A percentile compares a stretch with the other conserved stretches of the same genome.
phyloP scores from a whole-genome alignment of 1,140 invertebrate genomes.

The Neodiprion lecontei region DNA sequence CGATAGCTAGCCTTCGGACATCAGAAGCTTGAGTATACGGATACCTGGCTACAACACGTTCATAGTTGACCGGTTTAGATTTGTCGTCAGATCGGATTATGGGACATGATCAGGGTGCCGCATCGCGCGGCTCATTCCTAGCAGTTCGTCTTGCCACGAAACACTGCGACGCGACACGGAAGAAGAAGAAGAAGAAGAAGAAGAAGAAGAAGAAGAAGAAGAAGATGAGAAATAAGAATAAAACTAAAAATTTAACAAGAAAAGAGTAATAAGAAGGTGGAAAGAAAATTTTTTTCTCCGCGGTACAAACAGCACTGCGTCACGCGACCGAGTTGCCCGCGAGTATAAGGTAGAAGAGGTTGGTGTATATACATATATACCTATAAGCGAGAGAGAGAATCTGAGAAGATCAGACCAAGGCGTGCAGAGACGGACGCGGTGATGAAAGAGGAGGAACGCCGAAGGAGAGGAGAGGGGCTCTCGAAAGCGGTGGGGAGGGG shows the following conservation, averaged over 20 bases:
- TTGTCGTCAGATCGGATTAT: not conserved
- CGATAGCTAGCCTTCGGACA: not conserved
- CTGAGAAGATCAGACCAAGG: too few relatives aligned
- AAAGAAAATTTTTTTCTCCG: not conserved
- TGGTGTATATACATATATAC: not conserved
- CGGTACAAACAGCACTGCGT: slow-evolving; percentile 34
- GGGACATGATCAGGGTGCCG: not conserved
- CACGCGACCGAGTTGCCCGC: slow-evolving; percentile 40
- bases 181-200: not conserved
- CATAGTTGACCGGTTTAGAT: not conserved
- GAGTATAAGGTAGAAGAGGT: not conserved
- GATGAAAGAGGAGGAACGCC: not conserved
- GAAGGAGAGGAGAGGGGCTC: not conserved
- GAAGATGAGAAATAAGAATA: too few relatives aligned
- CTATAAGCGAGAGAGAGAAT: not conserved
- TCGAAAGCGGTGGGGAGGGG: not conserved
- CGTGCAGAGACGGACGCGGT: not conserved
- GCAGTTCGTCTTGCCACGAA: not conserved
- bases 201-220: not conserved
- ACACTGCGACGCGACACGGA: not conserved
- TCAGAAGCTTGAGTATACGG: not conserved
- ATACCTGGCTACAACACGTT: not conserved
- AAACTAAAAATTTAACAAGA: too few relatives aligned
- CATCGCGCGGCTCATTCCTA: not conserved
- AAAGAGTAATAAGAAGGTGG: too few relatives aligned